phyloP scores from a whole-genome alignment of 2,888 invertebrate species.

The Halictus ligatus region DNA sequence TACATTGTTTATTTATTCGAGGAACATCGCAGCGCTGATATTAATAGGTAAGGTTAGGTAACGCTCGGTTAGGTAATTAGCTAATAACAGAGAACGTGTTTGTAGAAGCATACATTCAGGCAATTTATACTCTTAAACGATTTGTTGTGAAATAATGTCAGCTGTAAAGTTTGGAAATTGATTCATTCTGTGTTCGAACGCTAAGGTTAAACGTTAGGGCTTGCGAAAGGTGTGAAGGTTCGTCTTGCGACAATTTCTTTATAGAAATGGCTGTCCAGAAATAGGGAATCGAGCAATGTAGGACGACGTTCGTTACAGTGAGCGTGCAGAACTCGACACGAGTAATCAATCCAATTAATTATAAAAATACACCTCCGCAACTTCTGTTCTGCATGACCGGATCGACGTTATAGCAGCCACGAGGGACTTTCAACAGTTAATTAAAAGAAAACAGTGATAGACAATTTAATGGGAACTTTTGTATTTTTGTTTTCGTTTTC shows the following conservation, averaged over 20 bases:
- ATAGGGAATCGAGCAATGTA: background rate
- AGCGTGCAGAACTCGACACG: too few species aligned
- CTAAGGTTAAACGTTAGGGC: background rate
- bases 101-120: background rate
- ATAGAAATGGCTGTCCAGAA: background rate
- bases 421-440: background rate
- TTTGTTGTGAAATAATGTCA: background rate
- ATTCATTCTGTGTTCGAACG: background rate
- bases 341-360: constrained; percentile 4
- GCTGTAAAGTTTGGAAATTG: background rate
- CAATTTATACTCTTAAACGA: background rate
- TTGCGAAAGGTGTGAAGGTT: background rate
- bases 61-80: background rate
- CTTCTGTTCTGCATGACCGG: background rate
- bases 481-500: background rate
- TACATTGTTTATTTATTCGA: background rate
- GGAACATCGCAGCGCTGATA: background rate
- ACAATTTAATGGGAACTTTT: background rate
- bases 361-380: constrained; percentile 8
- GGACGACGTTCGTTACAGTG: background rate
- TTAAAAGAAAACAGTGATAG: background rate
- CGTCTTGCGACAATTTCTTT: background rate
- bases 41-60: background rate
- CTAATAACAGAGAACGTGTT: background rate
- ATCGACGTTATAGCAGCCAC: background rate